A percentile compares a stretch with the other conserved stretches of the same genome.
Evolutionary conservation across 2,113 vertebrate genomes (phyloP).

Genomic region (Neomonachus schauinslandi): DNA sequence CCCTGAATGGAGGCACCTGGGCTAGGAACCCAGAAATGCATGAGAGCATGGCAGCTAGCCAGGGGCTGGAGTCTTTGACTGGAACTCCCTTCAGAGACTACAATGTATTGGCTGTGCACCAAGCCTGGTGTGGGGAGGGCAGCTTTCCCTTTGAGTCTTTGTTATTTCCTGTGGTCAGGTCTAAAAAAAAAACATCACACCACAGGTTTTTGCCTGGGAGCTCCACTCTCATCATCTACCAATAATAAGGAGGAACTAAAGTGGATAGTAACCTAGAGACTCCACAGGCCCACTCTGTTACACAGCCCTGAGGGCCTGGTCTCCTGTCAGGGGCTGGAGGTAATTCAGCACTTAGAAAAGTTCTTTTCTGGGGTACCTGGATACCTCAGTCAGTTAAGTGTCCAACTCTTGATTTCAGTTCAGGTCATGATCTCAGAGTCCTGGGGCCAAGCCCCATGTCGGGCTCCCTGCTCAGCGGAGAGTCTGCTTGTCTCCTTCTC

Average conservation of each 20-base stretch:
- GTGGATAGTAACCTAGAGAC: not conserved
- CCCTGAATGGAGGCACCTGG: not conserved
- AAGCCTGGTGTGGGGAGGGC: not conserved
- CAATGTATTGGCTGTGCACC: not conserved
- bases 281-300: not conserved
- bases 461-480: not conserved
- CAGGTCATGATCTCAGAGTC: not conserved
- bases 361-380: not conserved
- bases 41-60: not conserved
- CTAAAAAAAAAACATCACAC: not conserved
- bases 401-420: not conserved
- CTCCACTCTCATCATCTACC: not conserved
- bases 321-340: not conserved
- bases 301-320: not conserved
- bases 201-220: not conserved
- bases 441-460: not conserved
- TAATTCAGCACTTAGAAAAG: not conserved
- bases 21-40: not conserved
- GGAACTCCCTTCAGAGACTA: not conserved
- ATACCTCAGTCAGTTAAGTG: not conserved
- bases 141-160: not conserved
- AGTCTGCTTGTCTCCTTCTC: not conserved
- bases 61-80: not conserved
- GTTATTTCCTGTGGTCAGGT: not conserved
- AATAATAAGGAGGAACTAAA: not conserved